Percentiles rank a stretch among this genome's conserved stretches.
phyloP scores from a whole-genome alignment of 2,797 vertebrate species.

The Hyperoplus immaculatus region DNA sequence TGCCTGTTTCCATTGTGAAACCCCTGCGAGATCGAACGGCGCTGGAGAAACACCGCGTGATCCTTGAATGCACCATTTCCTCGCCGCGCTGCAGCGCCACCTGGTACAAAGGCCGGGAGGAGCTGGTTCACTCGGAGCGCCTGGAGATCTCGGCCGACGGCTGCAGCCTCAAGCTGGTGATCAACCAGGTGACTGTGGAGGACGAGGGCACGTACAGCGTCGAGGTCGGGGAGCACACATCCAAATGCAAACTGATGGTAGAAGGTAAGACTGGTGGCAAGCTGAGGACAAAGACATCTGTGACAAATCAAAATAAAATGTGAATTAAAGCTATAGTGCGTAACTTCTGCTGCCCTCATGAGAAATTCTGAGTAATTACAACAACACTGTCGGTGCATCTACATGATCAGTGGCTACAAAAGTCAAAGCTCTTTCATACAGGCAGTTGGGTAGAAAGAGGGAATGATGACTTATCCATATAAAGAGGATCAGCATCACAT shows the following conservation, averaged over 20 bases:
- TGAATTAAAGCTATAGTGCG: not conserved
- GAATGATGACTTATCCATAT: too few relatives aligned
- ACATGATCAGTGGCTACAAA: too few relatives aligned
- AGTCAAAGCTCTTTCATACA: too few relatives aligned
- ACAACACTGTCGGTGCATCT: too few relatives aligned
- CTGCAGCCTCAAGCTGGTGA: conserved; percentile 91
- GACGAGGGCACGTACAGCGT: conserved; percentile 93
- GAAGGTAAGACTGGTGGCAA: conserved; percentile 84
- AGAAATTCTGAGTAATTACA: too few relatives aligned
- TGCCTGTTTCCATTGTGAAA: conserved; percentile 91
- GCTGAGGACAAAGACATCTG: not conserved
- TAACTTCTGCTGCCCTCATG: too few relatives aligned
- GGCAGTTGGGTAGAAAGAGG: too few relatives aligned
- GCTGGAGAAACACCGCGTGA: conserved; percentile 91
- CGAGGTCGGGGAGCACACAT: conserved; percentile 89
- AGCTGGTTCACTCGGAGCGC: conserved; percentile 88
- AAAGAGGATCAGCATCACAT: too few relatives aligned
- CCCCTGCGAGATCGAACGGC: conserved; percentile 93
- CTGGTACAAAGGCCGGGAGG: conserved; percentile 89
- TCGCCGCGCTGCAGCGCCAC: conserved; percentile 85
- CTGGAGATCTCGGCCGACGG: conserved; percentile 91
- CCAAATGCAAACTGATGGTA: conserved; percentile 90
- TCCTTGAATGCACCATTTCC: conserved; percentile 93
- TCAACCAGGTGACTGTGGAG: conserved; percentile 87
- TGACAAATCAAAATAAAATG: not conserved